Percentiles rank a stretch among this genome's conserved stretches.
Evolutionary conservation across 2,797 vertebrate species (phyloP).

Genomic region (Molossus alvarezi): DNA sequence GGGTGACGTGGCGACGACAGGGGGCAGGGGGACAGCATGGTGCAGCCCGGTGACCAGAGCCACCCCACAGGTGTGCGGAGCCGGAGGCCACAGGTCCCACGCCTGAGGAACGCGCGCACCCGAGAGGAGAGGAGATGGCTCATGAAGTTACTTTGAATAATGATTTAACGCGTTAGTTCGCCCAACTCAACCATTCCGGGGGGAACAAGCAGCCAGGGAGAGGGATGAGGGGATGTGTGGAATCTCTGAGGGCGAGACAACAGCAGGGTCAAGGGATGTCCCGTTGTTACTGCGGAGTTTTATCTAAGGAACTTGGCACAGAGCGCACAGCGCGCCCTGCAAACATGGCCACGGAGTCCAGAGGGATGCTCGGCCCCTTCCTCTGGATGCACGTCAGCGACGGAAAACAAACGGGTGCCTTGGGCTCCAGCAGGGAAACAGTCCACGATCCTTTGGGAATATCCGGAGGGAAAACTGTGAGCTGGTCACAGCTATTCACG

Average conservation of each 20-base stretch:
- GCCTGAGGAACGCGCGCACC: not conserved
- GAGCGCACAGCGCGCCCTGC: no score
- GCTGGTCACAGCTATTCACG: not conserved
- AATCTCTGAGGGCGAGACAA: not conserved
- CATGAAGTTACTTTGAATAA: not conserved
- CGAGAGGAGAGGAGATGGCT: not conserved
- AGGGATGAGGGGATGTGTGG: not conserved
- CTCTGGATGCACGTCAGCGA: slow-evolving; percentile 57
- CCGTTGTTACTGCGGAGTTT: not conserved
- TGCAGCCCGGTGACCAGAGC: no score
- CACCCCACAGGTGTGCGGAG: fast-evolving
- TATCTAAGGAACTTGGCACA: not conserved
- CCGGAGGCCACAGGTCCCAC: not conserved
- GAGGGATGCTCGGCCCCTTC: no score
- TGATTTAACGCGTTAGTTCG: not conserved
- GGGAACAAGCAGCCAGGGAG: not conserved
- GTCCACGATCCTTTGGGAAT: not conserved
- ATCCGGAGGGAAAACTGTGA: not conserved
- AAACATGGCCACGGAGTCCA: no score
- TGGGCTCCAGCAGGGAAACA: slow-evolving; percentile 29
- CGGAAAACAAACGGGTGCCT: not conserved
- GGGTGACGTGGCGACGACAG: no score
- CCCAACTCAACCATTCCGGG: not conserved
- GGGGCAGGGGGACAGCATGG: fast-evolving
- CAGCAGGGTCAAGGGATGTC: not conserved